These are phyloP conservation scores for Dione vanillae DNA, from an alignment of 2,888 invertebrate genomes.

Conservation along the genomic window DNA sequence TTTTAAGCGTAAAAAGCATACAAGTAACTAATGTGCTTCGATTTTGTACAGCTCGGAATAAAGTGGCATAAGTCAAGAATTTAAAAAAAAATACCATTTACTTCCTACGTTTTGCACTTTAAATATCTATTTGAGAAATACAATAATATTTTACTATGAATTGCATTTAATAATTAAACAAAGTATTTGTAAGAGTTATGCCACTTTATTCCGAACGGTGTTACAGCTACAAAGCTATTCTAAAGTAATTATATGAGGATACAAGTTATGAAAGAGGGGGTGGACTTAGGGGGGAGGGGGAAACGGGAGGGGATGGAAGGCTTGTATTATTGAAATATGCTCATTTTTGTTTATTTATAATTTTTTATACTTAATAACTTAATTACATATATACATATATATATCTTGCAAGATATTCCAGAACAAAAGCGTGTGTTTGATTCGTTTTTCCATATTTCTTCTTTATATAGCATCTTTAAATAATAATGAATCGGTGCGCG, in stretches of 20 bases:
- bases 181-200: neutral
- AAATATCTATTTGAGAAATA: neutral
- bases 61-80: conserved; percentile 10
- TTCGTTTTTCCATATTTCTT: no score
- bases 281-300: neutral
- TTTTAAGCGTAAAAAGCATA: conserved; percentile 5
- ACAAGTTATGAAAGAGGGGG: neutral
- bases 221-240: neutral
- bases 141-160: no score
- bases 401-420: neutral
- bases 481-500: conserved; percentile 17
- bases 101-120: neutral
- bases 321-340: neutral
- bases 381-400: neutral
- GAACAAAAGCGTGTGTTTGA: no score
- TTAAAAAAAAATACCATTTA: neutral
- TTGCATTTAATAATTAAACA: neutral
- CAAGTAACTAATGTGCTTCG: neutral
- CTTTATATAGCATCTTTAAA: no score
- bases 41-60: neutral
- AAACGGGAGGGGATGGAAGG: neutral
- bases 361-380: conserved; percentile 3
- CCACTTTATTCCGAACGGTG: neutral
- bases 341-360: conserved; percentile 15
- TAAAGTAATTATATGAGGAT: conserved; percentile 1